Evolutionary conservation across 2,888 invertebrate genomes (phyloP), one percentile per base, ranked within the genome.

Genomic region (Ctena decussata): DNA sequence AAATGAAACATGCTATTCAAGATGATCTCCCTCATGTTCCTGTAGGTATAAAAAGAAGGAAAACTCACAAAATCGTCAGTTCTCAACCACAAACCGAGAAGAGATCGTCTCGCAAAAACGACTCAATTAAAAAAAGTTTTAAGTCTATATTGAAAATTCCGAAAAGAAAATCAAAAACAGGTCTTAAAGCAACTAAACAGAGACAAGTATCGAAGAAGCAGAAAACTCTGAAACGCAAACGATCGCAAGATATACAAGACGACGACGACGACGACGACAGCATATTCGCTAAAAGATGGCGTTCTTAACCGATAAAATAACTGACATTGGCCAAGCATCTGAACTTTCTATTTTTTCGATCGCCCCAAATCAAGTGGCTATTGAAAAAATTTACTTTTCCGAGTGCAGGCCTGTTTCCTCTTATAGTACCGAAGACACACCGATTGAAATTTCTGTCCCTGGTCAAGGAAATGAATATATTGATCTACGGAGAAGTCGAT

Each of bases 391-490:
- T 35, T 69, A 73, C 49, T 82, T 24, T 49, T 32, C 73, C 0
- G 82, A 77, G 73, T 46, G 69, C 24, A 70, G 76, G 27, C 83
- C 83, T 12, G 60, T 83, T 2, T 83, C 83, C 1, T 18, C 74
- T 8, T 76, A 44, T 35, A 65, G 32, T 49, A 41, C 57, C 11
- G 37, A 69, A 6, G 79, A 79, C 27, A 37, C 69, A 18, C 60
- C 82, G 0, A 49, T 78, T 3, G 77, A 82, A 69, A 73, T 82
- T 15, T 27, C 30, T n/a, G 37, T 82, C 24, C 77, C 82, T 0
- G 77, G 77, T 18, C 77, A 77, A 49, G 82, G 82, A 41, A 72
- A 44, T 69, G 65, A 77, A 37, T 82, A 82, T 41, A 77, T 82
- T 21, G 78, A 82, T n/a, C 32, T 82, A n/a, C 35, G 82, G 21